A percentile compares a stretch with the other conserved stretches of the same genome.
Conservation (phyloP, 2,888 invertebrate species). For the Melikaiella ostensackeni region DNA sequence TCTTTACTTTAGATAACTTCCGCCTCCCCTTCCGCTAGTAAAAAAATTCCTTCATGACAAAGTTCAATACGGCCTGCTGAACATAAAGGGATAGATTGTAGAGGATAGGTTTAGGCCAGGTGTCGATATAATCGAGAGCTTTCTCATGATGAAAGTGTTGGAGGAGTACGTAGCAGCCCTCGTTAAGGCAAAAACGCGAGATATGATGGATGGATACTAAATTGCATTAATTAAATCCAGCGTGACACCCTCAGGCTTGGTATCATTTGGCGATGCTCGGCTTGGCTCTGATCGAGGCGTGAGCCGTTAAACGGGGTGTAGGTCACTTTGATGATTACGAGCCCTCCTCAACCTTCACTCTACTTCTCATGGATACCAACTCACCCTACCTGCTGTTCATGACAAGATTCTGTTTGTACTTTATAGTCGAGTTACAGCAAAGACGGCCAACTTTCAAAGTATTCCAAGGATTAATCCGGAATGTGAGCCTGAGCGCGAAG, state of each 20-base stretch:
- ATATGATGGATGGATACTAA: conserved; percentile 77
- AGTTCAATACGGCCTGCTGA: conserved; percentile 63
- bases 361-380: conserved; percentile 37
- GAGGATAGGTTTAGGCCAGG: conserved; percentile 61
- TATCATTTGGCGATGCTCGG: conserved; percentile 67
- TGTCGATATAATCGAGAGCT: conserved; percentile 71
- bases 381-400: conserved; percentile 35
- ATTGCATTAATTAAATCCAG: conserved; percentile 77
- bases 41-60: not conserved
- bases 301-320: conserved; percentile 71
- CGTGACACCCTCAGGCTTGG: conserved; percentile 72
- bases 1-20: too few species aligned
- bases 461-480: conserved; percentile 58
- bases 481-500: conserved; percentile 55
- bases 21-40: too few species aligned
- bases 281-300: conserved; percentile 67
- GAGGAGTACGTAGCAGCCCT: conserved; percentile 60
- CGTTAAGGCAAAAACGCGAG: conserved; percentile 75
- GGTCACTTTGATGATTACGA: conserved; percentile 74
- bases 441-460: conserved; percentile 58
- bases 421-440: conserved; percentile 40
- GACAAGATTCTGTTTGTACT: conserved; percentile 48
- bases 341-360: conserved; percentile 43
- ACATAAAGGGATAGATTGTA: conserved; percentile 59
- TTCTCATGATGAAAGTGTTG: conserved; percentile 68